A percentile compares a stretch with the other conserved stretches of the same genome.
Evolutionary conservation across 2,888 invertebrate genomes (phyloP).

Genomic region (Mythimna pallens): DNA sequence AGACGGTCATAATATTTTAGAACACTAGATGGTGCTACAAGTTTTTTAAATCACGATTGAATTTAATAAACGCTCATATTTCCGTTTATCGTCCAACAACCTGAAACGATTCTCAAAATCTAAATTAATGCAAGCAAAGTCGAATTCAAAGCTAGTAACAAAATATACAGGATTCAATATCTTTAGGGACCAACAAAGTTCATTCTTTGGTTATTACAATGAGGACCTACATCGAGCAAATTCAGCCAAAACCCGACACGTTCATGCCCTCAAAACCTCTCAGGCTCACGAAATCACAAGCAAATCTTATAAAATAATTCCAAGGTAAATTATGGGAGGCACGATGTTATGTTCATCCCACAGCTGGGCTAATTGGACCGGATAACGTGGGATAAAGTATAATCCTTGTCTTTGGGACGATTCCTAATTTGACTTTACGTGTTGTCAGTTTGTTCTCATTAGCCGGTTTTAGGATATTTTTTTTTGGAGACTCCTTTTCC

Average conservation of each 20-base stretch:
- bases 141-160: no score
- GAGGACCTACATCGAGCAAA: background rate
- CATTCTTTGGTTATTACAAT: background rate
- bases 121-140: no score
- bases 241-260: background rate
- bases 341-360: constrained; percentile 18
- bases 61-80: no score
- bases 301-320: constrained; percentile 39
- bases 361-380: constrained; percentile 45
- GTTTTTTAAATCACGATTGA: no score
- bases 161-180: no score
- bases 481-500: constrained; percentile 1
- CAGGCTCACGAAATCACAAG: constrained; percentile 9
- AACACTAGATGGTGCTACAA: no score
- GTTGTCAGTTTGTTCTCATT: constrained; percentile 42
- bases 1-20: no score
- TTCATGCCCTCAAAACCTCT: background rate
- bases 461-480: constrained; percentile 22
- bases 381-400: constrained; percentile 46
- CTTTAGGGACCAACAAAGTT: background rate
- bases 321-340: constrained; percentile 17
- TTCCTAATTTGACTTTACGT: constrained; percentile 49
- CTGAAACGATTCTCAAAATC: no score
- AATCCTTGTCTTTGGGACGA: constrained; percentile 35
- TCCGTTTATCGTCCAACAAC: no score